phyloP scores from a whole-genome alignment of 2,113 vertebrate species.

The Sebastes schlegelii region DNA sequence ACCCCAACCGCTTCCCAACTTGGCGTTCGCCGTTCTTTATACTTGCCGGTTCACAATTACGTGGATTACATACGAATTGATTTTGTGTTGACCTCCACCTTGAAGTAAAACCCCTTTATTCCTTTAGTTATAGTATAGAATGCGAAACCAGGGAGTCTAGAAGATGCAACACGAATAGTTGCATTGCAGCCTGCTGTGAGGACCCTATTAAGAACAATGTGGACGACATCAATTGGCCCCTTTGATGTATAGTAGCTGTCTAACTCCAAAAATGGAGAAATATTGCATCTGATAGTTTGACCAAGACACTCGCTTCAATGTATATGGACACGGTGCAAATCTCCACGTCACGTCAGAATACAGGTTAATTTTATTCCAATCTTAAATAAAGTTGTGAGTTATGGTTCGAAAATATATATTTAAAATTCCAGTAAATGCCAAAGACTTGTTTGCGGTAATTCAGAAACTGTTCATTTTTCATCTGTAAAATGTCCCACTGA shows the following conservation, averaged over 20 bases:
- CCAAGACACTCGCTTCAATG: background rate
- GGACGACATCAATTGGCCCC: background rate
- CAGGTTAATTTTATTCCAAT: background rate
- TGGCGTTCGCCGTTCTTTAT: no score
- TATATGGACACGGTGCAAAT: background rate
- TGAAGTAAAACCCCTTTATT: background rate
- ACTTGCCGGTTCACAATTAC: no score
- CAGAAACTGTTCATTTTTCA: background rate
- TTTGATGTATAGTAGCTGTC: background rate
- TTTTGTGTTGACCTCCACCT: background rate
- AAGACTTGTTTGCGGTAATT: no score
- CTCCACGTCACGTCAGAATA: background rate
- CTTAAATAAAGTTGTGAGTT: background rate
- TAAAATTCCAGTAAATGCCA: background rate
- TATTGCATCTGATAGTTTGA: background rate
- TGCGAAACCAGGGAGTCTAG: background rate
- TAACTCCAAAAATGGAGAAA: background rate
- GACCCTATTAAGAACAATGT: background rate
- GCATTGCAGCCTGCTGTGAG: background rate
- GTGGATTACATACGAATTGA: no score
- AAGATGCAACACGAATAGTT: background rate
- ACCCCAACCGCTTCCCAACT: no score
- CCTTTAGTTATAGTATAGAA: background rate
- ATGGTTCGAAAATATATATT: background rate
- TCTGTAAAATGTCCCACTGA: no score